Base-by-base conservation (phyloP, 2,797 vertebrate genomes). In the Megaceryle alcyon region DNA sequence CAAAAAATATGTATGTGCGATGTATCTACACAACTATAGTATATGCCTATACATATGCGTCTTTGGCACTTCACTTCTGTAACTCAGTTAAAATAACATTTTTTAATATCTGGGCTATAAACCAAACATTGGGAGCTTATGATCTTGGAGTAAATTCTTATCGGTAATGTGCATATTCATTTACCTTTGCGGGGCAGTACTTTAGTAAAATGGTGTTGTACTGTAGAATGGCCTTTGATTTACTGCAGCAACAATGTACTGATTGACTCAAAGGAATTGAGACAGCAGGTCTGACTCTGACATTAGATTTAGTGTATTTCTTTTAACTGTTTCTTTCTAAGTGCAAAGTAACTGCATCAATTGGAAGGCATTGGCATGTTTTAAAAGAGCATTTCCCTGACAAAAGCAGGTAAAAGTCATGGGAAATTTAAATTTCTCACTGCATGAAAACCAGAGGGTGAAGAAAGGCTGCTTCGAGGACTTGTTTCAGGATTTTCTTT, bases 171-270 rank as follows among this genome's bases (percentile, higher is more conserved):
- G 70, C 37, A 69, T 33, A 37, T 60, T 12, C 41, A 49, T 82
- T 88, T 84, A 71, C 44, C 26, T 86, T 83, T 96, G 41, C 76
- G 92, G 89, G 61, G 79, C 49, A 81, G 79, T 53, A 48, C 66
- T 71, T 70, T 70, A 49, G 65, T 49, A 75, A 92, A 84, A 93
- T 28, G 56, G 71, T 75, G 82, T 4, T 51, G 28, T 79, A 22
- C 48, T 90, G 88, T 88, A 90, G 84, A 90, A 93, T 69, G 90
- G 44, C 60, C 83, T 94, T 80, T 92, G 91, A 95, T 94, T 90
- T 93, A 88, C 75, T 78, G 81, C 91, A 71, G 75, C 61, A 84
- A 41, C 85, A 51, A 22, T 28, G 64, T 70, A 53, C 93, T 85
- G 86, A 94, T 95, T 82, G 86, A 89, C 93, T 96, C 77, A 82